phyloP scores from a whole-genome alignment of 2,113 vertebrate genomes.

The Pelmatolapia mariae region DNA sequence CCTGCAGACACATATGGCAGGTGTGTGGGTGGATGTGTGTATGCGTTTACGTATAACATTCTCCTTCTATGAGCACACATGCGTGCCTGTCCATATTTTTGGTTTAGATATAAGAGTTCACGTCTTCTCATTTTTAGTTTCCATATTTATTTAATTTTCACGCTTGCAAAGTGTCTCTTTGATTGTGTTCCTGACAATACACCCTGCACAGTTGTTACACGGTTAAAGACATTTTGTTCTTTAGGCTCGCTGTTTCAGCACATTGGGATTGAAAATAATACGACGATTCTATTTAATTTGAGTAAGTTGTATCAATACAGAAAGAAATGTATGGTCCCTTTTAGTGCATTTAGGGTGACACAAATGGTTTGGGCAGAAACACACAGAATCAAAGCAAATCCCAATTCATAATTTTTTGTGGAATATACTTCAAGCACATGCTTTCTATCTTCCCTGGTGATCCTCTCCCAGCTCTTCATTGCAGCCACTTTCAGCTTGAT shows the following conservation, averaged over 20 bases:
- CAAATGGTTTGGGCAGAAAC: not conserved
- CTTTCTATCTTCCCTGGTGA: not conserved
- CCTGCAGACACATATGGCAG: conserved; percentile 58
- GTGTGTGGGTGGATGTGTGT: conserved; percentile 51
- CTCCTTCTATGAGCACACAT: conserved; percentile 21
- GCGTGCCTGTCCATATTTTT: not conserved
- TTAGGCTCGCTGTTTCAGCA: not conserved
- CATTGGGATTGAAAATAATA: not conserved
- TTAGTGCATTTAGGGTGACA: not conserved
- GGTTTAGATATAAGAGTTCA: not conserved
- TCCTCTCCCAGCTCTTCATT: not conserved
- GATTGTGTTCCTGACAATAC: not conserved
- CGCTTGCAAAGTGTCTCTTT: not conserved
- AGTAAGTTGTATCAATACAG: not conserved
- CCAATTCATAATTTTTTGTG: not conserved
- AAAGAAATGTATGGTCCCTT: not conserved
- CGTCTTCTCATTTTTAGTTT: not conserved
- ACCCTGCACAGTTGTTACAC: not conserved
- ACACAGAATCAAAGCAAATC: not conserved
- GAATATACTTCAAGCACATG: not conserved
- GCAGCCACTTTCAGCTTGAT: not conserved
- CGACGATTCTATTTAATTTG: not conserved
- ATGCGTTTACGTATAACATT: conserved; percentile 28
- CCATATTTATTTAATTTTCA: not conserved
- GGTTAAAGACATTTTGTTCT: not conserved